These are phyloP conservation scores for Rhogogaster chlorosoma DNA, from an alignment of 2,888 invertebrate species.

Conservation along the genomic window DNA sequence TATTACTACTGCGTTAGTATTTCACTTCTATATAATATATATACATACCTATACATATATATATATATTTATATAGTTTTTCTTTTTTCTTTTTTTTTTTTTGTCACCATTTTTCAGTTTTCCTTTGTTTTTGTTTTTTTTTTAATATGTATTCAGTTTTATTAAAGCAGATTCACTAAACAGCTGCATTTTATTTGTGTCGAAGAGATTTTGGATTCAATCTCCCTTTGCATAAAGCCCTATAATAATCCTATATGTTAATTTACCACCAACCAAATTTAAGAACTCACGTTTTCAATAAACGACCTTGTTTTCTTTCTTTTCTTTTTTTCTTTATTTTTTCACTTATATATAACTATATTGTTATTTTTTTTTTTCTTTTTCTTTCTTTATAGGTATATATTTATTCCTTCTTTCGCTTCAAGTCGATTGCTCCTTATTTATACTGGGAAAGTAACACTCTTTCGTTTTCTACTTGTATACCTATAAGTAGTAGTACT, in stretches of 20 bases:
- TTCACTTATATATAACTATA: background rate
- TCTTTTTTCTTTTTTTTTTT: background rate
- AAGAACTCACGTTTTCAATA: slow-evolving; percentile 8
- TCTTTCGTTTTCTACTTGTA: background rate
- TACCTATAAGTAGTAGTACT: slow-evolving; percentile 27
- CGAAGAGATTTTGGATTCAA: background rate
- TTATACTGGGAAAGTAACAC: slow-evolving; percentile 33
- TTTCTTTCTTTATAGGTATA: background rate
- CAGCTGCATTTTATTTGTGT: background rate
- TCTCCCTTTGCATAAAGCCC: background rate
- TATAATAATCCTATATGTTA: background rate
- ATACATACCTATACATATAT: no score
- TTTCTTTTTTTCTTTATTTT: background rate
- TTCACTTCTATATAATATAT: background rate
- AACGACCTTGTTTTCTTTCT: background rate
- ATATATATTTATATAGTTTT: background rate
- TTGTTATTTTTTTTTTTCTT: background rate
- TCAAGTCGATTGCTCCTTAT: slow-evolving; percentile 18
- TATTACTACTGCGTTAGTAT: slow-evolving; percentile 3
- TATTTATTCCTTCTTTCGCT: background rate
- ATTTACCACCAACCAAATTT: slow-evolving; percentile 15
- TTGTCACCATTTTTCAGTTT: background rate
- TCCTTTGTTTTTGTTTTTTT: background rate
- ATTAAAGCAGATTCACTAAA: background rate
- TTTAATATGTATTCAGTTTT: background rate